Evolutionary conservation across 2,113 vertebrate species (phyloP).

Genomic region (Pithys albifrons): DNA sequence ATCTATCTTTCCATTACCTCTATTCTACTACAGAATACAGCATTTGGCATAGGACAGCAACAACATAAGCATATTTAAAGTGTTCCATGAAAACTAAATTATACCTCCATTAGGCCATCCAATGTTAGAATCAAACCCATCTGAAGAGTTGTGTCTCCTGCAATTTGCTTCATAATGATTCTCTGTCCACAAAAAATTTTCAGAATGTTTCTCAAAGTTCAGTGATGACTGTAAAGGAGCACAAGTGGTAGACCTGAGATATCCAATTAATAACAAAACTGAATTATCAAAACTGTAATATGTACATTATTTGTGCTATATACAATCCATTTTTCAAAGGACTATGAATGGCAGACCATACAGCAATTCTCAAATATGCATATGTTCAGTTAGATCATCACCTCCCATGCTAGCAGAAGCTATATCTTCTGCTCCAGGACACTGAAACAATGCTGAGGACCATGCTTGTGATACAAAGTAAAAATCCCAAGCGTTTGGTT

Average conservation of each 20-base stretch:
- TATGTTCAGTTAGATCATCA: background rate
- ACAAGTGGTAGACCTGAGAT: background rate
- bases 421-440: background rate
- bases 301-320: background rate
- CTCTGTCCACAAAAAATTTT: conserved; percentile 71
- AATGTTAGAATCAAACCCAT: conserved; percentile 74
- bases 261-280: background rate
- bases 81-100: background rate
- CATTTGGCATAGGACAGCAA: background rate
- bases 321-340: background rate
- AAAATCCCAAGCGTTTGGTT: background rate
- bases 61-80: background rate
- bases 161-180: conserved; percentile 73
- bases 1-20: background rate
- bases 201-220: conserved; percentile 76
- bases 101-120: conserved; percentile 74
- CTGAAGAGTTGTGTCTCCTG: conserved; percentile 77
- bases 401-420: background rate
- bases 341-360: background rate
- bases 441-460: background rate
- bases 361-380: background rate
- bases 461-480: background rate
- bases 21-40: background rate
- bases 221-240: conserved; percentile 68
- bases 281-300: background rate